Evolutionary conservation across 1,140 invertebrate genomes (phyloP), one percentile per base, ranked within the genome.

Genomic region (Tigriopus japonicus): DNA sequence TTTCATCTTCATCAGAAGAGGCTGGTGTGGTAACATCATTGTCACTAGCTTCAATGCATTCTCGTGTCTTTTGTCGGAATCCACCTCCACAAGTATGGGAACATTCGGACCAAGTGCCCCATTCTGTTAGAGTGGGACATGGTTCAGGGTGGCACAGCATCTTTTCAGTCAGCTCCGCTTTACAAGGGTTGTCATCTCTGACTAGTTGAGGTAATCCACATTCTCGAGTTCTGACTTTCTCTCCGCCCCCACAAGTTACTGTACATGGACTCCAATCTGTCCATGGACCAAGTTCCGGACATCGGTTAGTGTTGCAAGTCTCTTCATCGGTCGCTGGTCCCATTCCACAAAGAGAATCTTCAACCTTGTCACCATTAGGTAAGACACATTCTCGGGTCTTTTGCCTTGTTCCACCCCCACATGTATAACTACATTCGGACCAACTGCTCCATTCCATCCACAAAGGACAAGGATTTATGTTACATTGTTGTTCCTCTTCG

Each of bases 241-340:
- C 72, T 64, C 82, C 82, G 62, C 74, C 72, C 9, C 82, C 83
- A 70, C 83, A 85, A 41, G 76, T 78, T n/a, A 77, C 77, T 42
- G 80, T 82, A 67, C 83, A 85, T 65, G 80, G 73, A 53, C 69
- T 71, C 77, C 78, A 79, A 55, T 74, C 63, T 1, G 52, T 21
- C 52, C 52, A 54, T 54, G 52, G 52, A 3, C 15, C 23, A n/a
- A 54, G 24, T 6, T 17, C 15, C 3, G 52, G 45, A 10, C 45
- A 49, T 17, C 6, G 2, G 21, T 49, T 12, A 5, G 21, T 17
- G 10, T 49, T 49, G 21, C 45, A 49, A 21, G 45, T 3, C 40
- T 58, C 56, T 24, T 35, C 28, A 9, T 35, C 28, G 28, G 28
- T 35, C 3, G 28, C 28, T 5, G 28, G 28, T 9, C 28, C 28